Evolutionary conservation across 2,888 invertebrate genomes (phyloP).

Genomic region (Petrolisthes cinctipes): DNA sequence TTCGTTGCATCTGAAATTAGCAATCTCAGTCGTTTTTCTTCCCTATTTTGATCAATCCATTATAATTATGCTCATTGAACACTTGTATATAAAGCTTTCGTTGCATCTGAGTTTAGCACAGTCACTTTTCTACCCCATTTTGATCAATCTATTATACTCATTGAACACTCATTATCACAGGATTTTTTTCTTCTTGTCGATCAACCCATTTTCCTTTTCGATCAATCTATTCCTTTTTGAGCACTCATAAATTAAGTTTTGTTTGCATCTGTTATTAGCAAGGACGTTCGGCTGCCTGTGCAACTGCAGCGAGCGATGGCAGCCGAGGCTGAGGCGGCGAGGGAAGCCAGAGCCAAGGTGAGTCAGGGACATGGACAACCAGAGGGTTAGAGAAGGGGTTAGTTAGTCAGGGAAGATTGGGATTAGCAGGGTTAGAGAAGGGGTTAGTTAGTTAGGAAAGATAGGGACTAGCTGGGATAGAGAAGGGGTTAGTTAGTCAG

Average conservation of each 20-base stretch:
- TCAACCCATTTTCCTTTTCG: background rate
- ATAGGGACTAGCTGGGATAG: background rate
- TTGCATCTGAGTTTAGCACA: too few relatives aligned
- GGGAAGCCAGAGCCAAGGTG: slow-evolving; percentile 65
- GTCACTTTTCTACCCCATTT: too few relatives aligned
- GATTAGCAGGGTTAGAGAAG: background rate
- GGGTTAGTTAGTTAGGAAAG: background rate
- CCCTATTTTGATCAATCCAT: too few relatives aligned
- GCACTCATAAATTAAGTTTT: background rate
- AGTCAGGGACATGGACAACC: background rate
- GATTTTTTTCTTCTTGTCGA: background rate
- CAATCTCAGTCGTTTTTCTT: too few relatives aligned
- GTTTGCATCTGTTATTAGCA: slow-evolving; percentile 30
- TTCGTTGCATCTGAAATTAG: too few relatives aligned
- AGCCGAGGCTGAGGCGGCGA: slow-evolving; percentile 65
- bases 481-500: background rate
- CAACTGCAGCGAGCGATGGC: slow-evolving; percentile 65
- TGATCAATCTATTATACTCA: too few relatives aligned
- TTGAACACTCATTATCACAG: too few relatives aligned
- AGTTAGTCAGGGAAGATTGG: background rate
- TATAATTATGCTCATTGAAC: too few relatives aligned
- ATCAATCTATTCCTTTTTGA: background rate
- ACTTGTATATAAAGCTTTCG: too few relatives aligned
- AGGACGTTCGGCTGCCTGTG: slow-evolving; percentile 65
- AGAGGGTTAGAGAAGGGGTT: background rate